These are phyloP conservation scores for Lepidurus arcticus DNA, from an alignment of 1,140 invertebrate species.

Conservation along the genomic window DNA sequence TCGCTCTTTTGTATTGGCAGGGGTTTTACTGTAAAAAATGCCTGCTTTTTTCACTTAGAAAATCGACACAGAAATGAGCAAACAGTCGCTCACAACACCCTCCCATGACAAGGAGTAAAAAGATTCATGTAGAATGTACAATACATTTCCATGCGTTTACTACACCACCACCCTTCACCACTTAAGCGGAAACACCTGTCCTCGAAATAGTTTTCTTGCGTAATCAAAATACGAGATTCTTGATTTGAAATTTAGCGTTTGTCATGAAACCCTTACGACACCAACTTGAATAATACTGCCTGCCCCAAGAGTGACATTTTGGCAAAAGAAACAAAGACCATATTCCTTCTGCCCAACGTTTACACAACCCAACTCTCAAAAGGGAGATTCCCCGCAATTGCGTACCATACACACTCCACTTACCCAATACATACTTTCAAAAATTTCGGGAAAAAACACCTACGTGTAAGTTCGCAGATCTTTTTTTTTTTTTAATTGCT, in stretches of 20 bases:
- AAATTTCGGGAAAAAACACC: no score
- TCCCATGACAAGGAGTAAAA: no score
- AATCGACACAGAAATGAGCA: conserved; percentile 2
- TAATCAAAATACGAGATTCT: conserved; percentile 9
- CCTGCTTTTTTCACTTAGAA: background rate
- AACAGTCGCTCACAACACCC: background rate
- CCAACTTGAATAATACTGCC: background rate
- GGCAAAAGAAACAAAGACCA: background rate
- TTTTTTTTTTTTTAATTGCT: no score
- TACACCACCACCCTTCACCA: conserved; percentile 6
- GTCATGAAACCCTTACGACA: no score
- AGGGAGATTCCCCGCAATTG: background rate
- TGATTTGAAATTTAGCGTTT: no score
- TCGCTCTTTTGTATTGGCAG: conserved; percentile 18
- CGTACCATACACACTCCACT: no score
- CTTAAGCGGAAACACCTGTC: background rate
- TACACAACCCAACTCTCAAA: no score
- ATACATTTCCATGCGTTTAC: background rate
- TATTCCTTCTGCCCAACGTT: conserved; percentile 2
- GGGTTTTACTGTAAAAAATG: conserved; percentile 8
- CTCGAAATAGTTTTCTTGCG: background rate
- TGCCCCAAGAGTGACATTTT: conserved; percentile 1
- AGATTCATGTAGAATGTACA: background rate
- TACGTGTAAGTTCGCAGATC: no score
- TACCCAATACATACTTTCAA: no score